Evolutionary conservation across 2,113 vertebrate species (phyloP).

Genomic region (Choloepus hoffmanni): DNA sequence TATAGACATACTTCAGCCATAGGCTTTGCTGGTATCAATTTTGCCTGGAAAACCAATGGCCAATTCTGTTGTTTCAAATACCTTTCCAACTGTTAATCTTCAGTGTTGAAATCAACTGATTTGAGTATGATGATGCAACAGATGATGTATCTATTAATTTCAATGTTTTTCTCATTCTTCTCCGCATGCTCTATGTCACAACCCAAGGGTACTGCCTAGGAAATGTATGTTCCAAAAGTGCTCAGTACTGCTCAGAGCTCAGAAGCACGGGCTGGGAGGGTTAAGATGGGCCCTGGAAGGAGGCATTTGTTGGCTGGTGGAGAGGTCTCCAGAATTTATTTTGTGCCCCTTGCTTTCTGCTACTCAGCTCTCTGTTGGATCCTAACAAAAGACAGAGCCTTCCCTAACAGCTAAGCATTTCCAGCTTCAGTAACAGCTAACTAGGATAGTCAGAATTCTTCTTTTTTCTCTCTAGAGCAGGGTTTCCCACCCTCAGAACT

Average conservation of each 20-base stretch:
- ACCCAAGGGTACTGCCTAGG: rapidly evolving
- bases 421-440: neutral
- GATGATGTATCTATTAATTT: neutral
- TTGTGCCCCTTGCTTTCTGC: too few species aligned
- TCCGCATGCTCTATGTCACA: neutral
- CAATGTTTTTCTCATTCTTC: neutral
- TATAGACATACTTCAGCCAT: neutral
- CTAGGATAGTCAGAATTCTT: neutral
- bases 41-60: neutral
- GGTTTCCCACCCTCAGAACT: neutral
- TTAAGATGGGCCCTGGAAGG: rapidly evolving
- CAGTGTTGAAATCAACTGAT: neutral
- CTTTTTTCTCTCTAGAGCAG: neutral
- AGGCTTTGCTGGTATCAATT: neutral
- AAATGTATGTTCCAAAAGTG: neutral
- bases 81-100: neutral
- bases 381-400: neutral
- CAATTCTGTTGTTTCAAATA: neutral
- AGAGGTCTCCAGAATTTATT: neutral
- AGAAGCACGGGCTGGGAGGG: rapidly evolving
- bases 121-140: neutral
- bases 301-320: rapidly evolving
- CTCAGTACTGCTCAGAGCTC: neutral
- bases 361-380: neutral
- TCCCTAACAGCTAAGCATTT: neutral